These are phyloP conservation scores for Monoplex corrugatus DNA, from an alignment of 2,888 invertebrate species.

Conservation along the genomic window DNA sequence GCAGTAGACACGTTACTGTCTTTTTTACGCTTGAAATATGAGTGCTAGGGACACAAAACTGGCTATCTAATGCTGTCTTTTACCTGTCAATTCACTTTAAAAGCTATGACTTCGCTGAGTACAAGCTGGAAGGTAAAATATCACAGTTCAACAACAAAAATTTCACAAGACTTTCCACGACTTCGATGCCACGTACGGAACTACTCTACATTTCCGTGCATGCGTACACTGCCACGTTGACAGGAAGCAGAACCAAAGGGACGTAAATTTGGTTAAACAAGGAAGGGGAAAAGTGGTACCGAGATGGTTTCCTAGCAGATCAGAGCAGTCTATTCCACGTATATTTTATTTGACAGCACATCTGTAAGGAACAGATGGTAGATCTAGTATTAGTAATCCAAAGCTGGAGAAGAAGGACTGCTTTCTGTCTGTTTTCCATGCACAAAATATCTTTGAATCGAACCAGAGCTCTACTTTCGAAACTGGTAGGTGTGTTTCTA, in stretches of 20 bases:
- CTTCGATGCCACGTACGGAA: conserved; percentile 77
- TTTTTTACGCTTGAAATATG: background rate
- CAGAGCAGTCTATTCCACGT: no score
- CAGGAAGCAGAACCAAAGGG: conserved; percentile 54
- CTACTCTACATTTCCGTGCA: conserved; percentile 69
- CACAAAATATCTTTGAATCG: no score
- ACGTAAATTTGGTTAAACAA: no score
- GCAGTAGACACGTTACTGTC: no score
- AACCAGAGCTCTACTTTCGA: conserved; percentile 25
- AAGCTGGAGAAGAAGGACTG: no score
- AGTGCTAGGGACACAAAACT: background rate
- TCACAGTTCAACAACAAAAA: background rate
- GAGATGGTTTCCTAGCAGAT: no score
- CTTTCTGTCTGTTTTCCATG: no score
- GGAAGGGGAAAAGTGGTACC: no score
- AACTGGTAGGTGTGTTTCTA: conserved; percentile 11
- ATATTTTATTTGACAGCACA: no score
- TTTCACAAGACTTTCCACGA: conserved; percentile 55
- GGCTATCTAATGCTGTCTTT: background rate
- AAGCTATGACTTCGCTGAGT: background rate
- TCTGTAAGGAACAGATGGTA: no score
- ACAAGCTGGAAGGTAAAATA: background rate
- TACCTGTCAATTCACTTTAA: background rate
- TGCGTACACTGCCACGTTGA: conserved; percentile 79
- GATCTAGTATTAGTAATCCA: no score